These are phyloP conservation scores for Invenusta paracnida DNA, from an alignment of 2,888 invertebrate genomes.

Conservation along the genomic window DNA sequence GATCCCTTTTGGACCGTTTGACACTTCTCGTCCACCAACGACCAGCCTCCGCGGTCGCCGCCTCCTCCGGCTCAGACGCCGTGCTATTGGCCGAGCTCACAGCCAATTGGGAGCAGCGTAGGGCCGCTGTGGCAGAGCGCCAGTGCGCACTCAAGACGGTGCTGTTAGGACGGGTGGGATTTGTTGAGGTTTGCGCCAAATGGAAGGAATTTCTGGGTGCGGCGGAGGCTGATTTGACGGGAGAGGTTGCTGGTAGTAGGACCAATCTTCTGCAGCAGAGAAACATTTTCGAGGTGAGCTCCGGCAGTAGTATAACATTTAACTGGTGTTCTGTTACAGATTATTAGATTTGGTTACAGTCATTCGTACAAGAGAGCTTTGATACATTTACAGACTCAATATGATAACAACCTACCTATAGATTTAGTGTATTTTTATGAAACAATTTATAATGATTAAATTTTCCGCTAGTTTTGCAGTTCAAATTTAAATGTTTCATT, in stretches of 20 bases:
- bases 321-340: no score
- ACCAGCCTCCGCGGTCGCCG: background rate
- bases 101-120: slow-evolving; percentile 20
- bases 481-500: no score
- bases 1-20: background rate
- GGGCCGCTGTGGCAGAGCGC: background rate
- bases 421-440: no score
- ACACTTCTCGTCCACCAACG: background rate
- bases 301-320: no score
- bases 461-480: no score
- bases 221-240: slow-evolving; percentile 53
- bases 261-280: slow-evolving; percentile 53
- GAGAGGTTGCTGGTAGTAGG: slow-evolving; percentile 53
- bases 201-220: slow-evolving; percentile 57
- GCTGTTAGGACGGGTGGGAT: slow-evolving; percentile 39
- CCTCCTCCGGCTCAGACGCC: background rate
- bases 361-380: no score
- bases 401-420: no score
- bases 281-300: slow-evolving; percentile 52
- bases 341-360: no score
- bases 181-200: slow-evolving; percentile 54
- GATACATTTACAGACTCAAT: no score
- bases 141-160: background rate
- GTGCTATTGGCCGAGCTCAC: background rate
- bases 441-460: no score